Evolutionary conservation across 37 sponge, comb jelly and placozoan genomes (phyloP).

Genomic region (Chondrilla cf. caribensis): DNA sequence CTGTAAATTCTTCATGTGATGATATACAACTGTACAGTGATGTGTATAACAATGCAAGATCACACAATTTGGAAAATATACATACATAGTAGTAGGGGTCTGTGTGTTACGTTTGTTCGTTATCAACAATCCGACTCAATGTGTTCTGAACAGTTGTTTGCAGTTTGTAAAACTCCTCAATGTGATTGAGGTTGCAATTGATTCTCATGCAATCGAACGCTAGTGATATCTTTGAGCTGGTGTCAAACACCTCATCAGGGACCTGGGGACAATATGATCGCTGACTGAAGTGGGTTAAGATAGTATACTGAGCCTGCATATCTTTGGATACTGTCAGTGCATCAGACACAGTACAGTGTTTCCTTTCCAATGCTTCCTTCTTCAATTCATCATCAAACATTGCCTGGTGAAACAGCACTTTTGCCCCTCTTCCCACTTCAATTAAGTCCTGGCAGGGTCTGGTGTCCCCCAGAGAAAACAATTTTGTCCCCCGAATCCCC

Average conservation of each 20-base stretch:
- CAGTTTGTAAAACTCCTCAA: neutral
- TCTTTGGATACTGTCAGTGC: slow-evolving; percentile 63
- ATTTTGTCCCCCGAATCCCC: slow-evolving; percentile 30
- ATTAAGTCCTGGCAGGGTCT: slow-evolving; percentile 72
- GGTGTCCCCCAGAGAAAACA: slow-evolving; percentile 94
- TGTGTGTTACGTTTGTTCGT: too few species aligned
- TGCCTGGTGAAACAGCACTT: slow-evolving; percentile 91
- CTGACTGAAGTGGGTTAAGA: slow-evolving; percentile 91
- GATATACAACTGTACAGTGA: too few species aligned
- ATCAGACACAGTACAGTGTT: slow-evolving; percentile 78
- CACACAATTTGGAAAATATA: too few species aligned
- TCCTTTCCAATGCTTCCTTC: slow-evolving; percentile 50
- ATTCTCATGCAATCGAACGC: slow-evolving; percentile 73
- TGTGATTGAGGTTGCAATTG: slow-evolving; percentile 3
- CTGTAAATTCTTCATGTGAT: too few species aligned
- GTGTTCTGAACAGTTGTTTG: neutral
- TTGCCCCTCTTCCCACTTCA: slow-evolving; percentile 61
- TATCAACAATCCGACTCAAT: neutral
- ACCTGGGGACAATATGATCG: slow-evolving; percentile 67
- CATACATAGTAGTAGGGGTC: too few species aligned
- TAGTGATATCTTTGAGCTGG: slow-evolving; percentile 14
- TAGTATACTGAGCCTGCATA: slow-evolving; percentile 78
- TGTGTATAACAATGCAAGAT: too few species aligned
- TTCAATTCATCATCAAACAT: slow-evolving; percentile 69
- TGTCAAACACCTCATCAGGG: neutral